Conservation (phyloP, 2,888 invertebrate species). For the Drosophila yooni region DNA sequence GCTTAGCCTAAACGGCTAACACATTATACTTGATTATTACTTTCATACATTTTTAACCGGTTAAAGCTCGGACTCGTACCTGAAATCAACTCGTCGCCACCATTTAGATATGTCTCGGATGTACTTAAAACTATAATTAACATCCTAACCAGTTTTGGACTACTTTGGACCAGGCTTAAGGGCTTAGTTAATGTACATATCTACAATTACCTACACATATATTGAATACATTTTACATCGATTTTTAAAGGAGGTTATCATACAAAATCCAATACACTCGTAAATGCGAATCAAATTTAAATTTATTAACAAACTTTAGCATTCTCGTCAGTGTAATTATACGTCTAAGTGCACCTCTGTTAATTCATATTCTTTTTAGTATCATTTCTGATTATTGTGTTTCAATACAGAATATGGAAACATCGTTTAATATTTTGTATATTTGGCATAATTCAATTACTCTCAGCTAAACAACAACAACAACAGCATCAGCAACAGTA, state of each 20-base stretch:
- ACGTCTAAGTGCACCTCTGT: not conserved
- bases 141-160: conserved; percentile 9
- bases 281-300: not conserved
- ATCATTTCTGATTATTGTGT: not conserved
- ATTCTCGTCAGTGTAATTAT: not conserved
- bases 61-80: not conserved
- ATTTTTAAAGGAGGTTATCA: not conserved
- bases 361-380: not conserved
- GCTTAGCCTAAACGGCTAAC: too few species aligned
- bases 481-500: conserved; percentile 6
- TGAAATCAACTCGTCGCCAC: not conserved
- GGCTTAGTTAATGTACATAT: not conserved
- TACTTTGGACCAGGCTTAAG: not conserved
- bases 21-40: not conserved
- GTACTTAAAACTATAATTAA: not conserved
- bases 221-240: not conserved
- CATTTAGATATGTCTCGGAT: not conserved
- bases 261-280: not conserved
- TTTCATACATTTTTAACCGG: conserved; percentile 3
- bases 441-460: not conserved
- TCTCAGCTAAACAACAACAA: not conserved
- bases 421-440: not conserved
- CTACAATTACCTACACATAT: not conserved
- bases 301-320: not conserved
- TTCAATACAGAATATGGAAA: not conserved